Evolutionary conservation across 1,140 invertebrate genomes (phyloP).

Genomic region (Aethina tumida): DNA sequence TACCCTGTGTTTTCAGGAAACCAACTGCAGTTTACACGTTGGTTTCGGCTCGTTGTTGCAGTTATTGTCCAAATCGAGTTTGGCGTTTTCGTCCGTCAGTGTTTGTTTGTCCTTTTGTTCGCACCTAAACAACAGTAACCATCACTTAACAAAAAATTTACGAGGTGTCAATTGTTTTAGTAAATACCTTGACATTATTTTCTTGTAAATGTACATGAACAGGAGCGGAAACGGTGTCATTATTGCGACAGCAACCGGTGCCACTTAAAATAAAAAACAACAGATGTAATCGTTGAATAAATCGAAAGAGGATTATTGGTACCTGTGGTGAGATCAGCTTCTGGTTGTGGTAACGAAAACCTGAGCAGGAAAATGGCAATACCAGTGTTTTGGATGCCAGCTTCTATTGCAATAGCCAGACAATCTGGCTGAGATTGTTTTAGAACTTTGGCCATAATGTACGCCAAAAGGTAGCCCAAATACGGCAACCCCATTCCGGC

Average conservation of each 20-base stretch:
- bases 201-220: slow-evolving; percentile 45
- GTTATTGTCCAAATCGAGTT: too few relatives aligned
- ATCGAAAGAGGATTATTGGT: too few relatives aligned
- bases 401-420: slow-evolving; percentile 84
- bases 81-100: too few relatives aligned
- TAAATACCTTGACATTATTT: slow-evolving; percentile 36
- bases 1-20: too few relatives aligned
- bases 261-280: slow-evolving; percentile 45
- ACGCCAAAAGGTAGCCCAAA: slow-evolving; percentile 75
- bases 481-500: slow-evolving; percentile 79
- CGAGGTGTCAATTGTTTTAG: too few relatives aligned
- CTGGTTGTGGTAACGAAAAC: slow-evolving; percentile 58
- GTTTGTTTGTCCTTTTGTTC: too few relatives aligned
- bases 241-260: slow-evolving; percentile 80
- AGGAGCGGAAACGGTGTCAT: slow-evolving; percentile 87
- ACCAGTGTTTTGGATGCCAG: slow-evolving; percentile 91
- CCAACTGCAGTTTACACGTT: too few relatives aligned
- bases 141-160: too few relatives aligned
- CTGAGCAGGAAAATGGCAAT: slow-evolving; percentile 78
- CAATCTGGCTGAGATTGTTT: slow-evolving; percentile 55
- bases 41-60: too few relatives aligned
- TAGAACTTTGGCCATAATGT: slow-evolving; percentile 44
- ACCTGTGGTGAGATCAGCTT: slow-evolving; percentile 74
- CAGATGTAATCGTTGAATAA: too few relatives aligned
- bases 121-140: too few relatives aligned